Evolutionary conservation across 2,797 vertebrate species (phyloP).

Genomic region (Myotis daubentonii): DNA sequence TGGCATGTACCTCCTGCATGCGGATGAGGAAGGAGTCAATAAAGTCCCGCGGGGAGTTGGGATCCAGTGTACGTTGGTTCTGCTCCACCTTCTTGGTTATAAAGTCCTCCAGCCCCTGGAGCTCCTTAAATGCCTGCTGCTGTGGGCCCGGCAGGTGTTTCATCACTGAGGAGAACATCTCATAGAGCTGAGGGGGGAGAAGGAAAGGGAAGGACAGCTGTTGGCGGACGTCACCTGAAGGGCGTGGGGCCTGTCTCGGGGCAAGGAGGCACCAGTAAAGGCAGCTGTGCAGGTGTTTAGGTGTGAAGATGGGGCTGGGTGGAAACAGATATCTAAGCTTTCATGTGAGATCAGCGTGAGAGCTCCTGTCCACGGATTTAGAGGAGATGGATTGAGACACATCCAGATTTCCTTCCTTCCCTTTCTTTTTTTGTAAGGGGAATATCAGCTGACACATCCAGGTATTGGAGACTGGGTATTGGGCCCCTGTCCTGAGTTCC

Average conservation of each 20-base stretch:
- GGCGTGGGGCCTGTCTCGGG: too few relatives aligned
- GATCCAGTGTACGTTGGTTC: constrained; percentile 56
- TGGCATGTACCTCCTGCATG: constrained; percentile 65
- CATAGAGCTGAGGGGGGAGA: constrained; percentile 57
- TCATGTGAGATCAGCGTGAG: neutral
- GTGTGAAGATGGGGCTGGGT: neutral
- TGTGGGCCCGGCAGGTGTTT: constrained; percentile 71
- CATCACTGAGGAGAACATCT: constrained; percentile 67
- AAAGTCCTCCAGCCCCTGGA: constrained; percentile 53
- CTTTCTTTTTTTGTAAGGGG: neutral
- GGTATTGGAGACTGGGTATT: neutral
- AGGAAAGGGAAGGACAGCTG: neutral
- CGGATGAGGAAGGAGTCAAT: constrained; percentile 77
- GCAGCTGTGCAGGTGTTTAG: neutral
- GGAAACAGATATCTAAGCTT: neutral
- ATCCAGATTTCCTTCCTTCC: neutral
- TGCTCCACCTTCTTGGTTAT: constrained; percentile 63
- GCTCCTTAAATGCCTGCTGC: constrained; percentile 42
- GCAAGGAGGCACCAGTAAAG: neutral
- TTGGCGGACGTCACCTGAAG: neutral
- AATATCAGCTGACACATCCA: neutral
- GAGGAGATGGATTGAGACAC: neutral
- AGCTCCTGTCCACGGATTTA: neutral
- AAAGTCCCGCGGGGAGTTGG: constrained; percentile 63
- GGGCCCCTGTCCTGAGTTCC: neutral